A percentile compares a stretch with the other conserved stretches of the same genome.
Evolutionary conservation across 2,113 vertebrate genomes (phyloP).

Genomic region (Cheirogaleus medius): DNA sequence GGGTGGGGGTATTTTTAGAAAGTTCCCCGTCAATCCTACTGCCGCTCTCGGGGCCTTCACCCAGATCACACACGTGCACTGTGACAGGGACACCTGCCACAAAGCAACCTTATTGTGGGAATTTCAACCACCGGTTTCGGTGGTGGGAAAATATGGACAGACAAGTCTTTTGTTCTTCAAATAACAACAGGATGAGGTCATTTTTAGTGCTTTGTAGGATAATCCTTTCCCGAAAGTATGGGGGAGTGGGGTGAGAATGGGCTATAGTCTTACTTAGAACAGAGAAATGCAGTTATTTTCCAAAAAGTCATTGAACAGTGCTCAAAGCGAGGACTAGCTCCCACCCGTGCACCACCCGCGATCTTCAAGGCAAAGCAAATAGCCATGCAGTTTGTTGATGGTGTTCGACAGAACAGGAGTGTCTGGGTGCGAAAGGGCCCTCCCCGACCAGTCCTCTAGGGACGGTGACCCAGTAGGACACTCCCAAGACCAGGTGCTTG

Average conservation of each 20-base stretch:
- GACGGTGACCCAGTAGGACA: not conserved
- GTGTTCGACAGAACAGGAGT: not conserved
- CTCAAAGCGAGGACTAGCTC: not conserved
- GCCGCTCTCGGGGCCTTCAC: not conserved
- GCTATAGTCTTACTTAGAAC: not conserved
- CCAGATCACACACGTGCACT: not conserved
- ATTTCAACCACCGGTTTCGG: not conserved
- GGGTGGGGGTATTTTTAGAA: not conserved
- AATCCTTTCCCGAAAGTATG: not conserved
- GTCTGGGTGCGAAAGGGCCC: not conserved
- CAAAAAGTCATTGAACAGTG: not conserved
- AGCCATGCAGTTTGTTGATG: not conserved
- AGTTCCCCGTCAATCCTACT: not conserved
- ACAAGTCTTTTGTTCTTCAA: not conserved
- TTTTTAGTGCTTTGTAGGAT: not conserved
- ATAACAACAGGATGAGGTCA: not conserved
- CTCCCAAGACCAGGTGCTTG: not conserved
- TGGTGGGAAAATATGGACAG: not conserved
- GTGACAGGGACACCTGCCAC: not conserved
- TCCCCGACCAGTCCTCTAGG: not conserved
- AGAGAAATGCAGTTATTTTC: not conserved
- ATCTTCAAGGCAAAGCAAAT: not conserved
- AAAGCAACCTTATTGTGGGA: not conserved
- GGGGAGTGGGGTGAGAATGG: not conserved
- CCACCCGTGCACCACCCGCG: accelerated